A percentile compares a stretch with the other conserved stretches of the same genome.
These are phyloP conservation scores for Trochalopteron elliotii DNA, from an alignment of 2,113 vertebrate species.

Conservation along the genomic window DNA sequence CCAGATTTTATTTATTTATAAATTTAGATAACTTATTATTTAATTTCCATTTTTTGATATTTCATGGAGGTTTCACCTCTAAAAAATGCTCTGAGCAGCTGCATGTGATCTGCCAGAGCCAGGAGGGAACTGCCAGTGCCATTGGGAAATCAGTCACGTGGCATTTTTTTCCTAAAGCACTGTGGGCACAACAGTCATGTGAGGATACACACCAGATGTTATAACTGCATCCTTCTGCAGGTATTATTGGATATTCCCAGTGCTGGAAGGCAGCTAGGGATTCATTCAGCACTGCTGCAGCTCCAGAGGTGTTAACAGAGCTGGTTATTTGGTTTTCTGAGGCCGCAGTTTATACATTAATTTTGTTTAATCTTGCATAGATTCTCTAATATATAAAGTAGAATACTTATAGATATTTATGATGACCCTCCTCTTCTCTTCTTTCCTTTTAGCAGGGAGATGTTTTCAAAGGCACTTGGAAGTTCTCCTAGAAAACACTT, in stretches of 20 bases:
- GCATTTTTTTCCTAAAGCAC: neutral
- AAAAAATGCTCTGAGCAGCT: neutral
- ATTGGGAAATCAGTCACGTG: rapidly evolving
- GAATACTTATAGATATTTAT: neutral
- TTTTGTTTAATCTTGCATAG: neutral
- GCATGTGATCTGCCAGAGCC: neutral
- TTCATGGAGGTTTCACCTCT: neutral
- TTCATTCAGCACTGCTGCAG: neutral
- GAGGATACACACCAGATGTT: neutral
- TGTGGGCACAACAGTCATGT: neutral
- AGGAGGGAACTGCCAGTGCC: neutral
- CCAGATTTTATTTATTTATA: neutral
- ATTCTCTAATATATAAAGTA: neutral
- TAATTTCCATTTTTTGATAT: neutral
- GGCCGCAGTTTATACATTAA: neutral
- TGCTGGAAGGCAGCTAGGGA: neutral
- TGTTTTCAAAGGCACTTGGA: neutral
- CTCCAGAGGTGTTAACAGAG: neutral
- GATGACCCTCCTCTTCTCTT: neutral
- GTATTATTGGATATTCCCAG: neutral
- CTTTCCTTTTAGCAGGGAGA: neutral
- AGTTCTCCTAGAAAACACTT: neutral
- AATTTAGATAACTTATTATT: neutral
- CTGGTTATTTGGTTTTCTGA: neutral
- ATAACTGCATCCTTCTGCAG: neutral